These are phyloP conservation scores for Leptobrachium ailaonicum DNA, from an alignment of 2,113 vertebrate genomes.

Conservation along the genomic window DNA sequence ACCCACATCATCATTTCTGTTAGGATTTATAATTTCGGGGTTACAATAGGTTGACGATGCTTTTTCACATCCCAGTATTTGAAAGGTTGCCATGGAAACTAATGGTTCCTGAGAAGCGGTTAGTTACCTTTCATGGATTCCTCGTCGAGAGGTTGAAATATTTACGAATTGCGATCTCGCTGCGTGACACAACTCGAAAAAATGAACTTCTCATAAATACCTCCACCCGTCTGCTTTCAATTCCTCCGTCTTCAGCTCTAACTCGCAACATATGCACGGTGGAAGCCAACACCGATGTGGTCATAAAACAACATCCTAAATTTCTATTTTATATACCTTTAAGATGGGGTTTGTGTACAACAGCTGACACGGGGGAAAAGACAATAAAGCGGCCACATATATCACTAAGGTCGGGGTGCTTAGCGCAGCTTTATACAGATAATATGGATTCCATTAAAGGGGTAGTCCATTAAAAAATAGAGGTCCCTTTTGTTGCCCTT, in stretches of 20 bases:
- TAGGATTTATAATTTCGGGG: conserved; percentile 1
- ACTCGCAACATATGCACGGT: conserved; percentile 30
- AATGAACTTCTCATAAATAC: conserved; percentile 35
- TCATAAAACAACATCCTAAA: conserved; percentile 16
- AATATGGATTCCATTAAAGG: too few species aligned
- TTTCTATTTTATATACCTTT: conserved; percentile 5
- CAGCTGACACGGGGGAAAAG: not conserved
- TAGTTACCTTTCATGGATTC: conserved; percentile 29
- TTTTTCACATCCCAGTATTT: not conserved
- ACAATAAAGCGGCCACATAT: not conserved
- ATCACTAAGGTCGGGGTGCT: not conserved
- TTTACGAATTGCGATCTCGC: conserved; percentile 43
- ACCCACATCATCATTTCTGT: not conserved
- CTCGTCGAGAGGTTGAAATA: conserved; percentile 31
- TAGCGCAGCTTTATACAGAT: not conserved
- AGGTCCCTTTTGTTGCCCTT: too few species aligned
- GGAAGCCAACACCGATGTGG: conserved; percentile 36
- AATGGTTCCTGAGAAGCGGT: conserved; percentile 10
- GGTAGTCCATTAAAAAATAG: too few species aligned
- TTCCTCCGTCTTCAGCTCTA: conserved; percentile 36
- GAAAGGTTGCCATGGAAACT: conserved; percentile 7
- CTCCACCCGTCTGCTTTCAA: conserved; percentile 32
- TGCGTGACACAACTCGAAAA: conserved; percentile 27
- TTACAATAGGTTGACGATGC: not conserved
- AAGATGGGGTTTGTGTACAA: conserved; percentile 9